Evolutionary conservation across 1,140 invertebrate genomes (phyloP).

Genomic region (Halesus radiatus): DNA sequence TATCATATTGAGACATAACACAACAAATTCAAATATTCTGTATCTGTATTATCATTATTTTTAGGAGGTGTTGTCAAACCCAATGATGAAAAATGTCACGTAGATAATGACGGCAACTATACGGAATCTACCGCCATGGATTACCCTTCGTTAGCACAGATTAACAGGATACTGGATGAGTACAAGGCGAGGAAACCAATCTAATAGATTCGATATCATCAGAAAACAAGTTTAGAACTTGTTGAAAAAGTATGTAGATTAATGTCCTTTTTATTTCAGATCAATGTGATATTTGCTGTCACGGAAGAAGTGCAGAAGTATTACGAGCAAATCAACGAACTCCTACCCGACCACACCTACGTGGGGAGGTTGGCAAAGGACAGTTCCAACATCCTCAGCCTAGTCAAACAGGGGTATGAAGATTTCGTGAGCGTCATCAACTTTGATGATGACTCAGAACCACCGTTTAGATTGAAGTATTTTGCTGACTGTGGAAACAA

Average conservation of each 20-base stretch:
- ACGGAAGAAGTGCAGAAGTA: conserved; percentile 69
- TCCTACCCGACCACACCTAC: conserved; percentile 71
- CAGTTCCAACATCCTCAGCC: conserved; percentile 74
- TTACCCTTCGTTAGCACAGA: conserved; percentile 76
- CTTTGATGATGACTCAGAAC: conserved; percentile 70
- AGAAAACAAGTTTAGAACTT: too few species aligned
- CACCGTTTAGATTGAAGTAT: conserved; percentile 70
- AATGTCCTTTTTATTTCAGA: conserved; percentile 59
- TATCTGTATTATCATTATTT: conserved; percentile 38
- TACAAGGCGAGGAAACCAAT: conserved; percentile 66
- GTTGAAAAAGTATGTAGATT: neutral
- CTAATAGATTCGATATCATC: too few species aligned
- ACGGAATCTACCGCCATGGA: conserved; percentile 70
- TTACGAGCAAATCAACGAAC: conserved; percentile 69
- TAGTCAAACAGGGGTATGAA: conserved; percentile 74
- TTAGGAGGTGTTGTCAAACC: conserved; percentile 67
- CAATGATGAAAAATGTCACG: conserved; percentile 72
- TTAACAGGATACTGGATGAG: conserved; percentile 70
- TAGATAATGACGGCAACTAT: conserved; percentile 72
- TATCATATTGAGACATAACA: too few species aligned
- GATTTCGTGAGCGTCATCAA: conserved; percentile 71
- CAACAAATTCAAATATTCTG: neutral
- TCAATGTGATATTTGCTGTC: conserved; percentile 76
- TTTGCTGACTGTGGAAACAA: conserved; percentile 71
- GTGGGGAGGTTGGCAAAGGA: conserved; percentile 72